A percentile compares a stretch with the other conserved stretches of the same genome.
These are phyloP conservation scores for Axis porcinus DNA, from an alignment of 2,113 vertebrate genomes.

Conservation along the genomic window DNA sequence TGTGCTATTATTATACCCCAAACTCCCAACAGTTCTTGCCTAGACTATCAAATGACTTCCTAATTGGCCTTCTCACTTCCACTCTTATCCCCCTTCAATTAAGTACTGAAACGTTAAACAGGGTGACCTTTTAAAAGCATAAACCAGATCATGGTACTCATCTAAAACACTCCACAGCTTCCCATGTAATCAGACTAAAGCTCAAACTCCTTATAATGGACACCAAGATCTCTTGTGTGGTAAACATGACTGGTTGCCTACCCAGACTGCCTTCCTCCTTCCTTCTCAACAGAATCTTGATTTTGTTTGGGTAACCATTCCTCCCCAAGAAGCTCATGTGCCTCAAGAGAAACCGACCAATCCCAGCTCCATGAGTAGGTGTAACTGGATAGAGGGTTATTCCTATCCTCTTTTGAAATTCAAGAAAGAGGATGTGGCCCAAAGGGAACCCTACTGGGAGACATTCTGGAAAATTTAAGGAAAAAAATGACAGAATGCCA, in stretches of 20 bases:
- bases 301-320: neutral
- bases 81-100: neutral
- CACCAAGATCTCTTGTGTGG: neutral
- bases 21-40: neutral
- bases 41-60: neutral
- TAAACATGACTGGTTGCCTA: neutral
- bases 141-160: neutral
- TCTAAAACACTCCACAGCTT: neutral
- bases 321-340: neutral
- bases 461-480: neutral
- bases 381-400: neutral
- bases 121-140: neutral
- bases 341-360: neutral
- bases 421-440: neutral
- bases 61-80: neutral
- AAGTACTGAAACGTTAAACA: constrained; percentile 2
- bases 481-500: neutral
- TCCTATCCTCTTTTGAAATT: neutral
- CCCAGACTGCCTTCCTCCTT: neutral
- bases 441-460: neutral
- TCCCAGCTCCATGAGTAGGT: neutral
- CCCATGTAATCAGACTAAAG: neutral
- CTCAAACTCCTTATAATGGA: neutral
- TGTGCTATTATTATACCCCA: neutral
- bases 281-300: neutral